Conservation (phyloP, 2,888 invertebrate genomes). For the Lochmaea capreae region DNA sequence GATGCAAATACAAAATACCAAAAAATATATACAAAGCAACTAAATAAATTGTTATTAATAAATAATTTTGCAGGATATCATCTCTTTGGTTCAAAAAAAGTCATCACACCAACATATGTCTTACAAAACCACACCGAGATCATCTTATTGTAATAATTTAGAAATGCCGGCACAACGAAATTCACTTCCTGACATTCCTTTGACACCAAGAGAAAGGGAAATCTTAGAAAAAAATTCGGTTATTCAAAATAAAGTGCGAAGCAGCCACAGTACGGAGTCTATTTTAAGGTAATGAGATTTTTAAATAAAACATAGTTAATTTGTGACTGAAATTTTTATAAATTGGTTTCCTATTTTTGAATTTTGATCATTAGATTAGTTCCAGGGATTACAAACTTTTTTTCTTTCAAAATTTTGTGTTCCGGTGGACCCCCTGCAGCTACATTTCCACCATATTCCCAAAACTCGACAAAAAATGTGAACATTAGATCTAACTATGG, state of each 20-base stretch:
- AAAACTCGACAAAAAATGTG: no score
- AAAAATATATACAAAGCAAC: no score
- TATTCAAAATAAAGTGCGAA: slow-evolving; percentile 67
- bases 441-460: no score
- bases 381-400: no score
- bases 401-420: no score
- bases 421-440: no score
- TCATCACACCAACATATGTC: slow-evolving; percentile 68
- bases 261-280: slow-evolving; percentile 86
- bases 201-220: slow-evolving; percentile 78
- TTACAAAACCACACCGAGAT: slow-evolving; percentile 65
- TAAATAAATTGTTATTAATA: background rate
- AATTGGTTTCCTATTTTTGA: no score
- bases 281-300: slow-evolving; percentile 68
- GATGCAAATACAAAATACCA: no score
- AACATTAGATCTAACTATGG: no score
- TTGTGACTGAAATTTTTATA: no score
- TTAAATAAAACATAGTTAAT: background rate
- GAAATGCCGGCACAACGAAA: slow-evolving; percentile 72
- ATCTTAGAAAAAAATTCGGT: slow-evolving; percentile 71
- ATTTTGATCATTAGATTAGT: no score
- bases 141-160: slow-evolving; percentile 60
- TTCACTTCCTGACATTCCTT: slow-evolving; percentile 82
- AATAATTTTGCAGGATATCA: slow-evolving; percentile 71
- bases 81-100: slow-evolving; percentile 85